Base-by-base conservation (phyloP, 2,113 vertebrate genomes). In the Ranitomeya imitator region DNA sequence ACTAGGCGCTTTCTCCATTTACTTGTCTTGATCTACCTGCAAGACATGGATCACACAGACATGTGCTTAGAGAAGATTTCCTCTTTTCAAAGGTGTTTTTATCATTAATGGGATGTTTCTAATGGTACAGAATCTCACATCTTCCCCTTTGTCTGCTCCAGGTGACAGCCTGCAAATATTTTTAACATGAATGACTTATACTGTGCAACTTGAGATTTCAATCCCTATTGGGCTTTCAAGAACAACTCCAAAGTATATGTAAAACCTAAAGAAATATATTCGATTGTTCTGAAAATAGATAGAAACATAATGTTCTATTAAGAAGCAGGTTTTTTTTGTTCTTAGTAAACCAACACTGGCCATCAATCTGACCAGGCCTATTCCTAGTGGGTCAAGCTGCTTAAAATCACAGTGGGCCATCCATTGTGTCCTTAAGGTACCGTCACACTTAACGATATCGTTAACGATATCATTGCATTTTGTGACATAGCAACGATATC, bases 1-100 rank as follows among this genome's bases (percentile, higher is more conserved):
- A 80, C 80, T 87, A 87, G 86, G 54, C 77, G 80, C 77, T 80
- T 79, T 87, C 78, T 80, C 63, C 31, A 7, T 87, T 69, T 79
- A 80, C 77, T 87, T 63, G 60, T 67, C 86, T 71, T 69, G 86
- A 80, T 21, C 71, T 87, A 71, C 86, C 85, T 86, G 85, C 76
- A 45, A 86, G 76, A 86, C 85, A 86, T 79, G 76, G 74, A 86
- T 86, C 76, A 86, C 60, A 86, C 45, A 86, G 76, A 79, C 74
- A 71, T 67, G 77, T 7, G 26, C 61, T 80, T 21, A 52, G 15
- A 69, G 74, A 87, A 87, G 86, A 71, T 78, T 87, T 79, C 74
- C 85, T 79, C 14, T 67, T 26, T 86, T 86, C 74, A 77, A 86
- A 79, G 73, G 60, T 60, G 19, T 51, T 86, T 78, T 71, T 37